phyloP scores from a whole-genome alignment of 2,888 invertebrate species.

The Latrodectus hesperus region DNA sequence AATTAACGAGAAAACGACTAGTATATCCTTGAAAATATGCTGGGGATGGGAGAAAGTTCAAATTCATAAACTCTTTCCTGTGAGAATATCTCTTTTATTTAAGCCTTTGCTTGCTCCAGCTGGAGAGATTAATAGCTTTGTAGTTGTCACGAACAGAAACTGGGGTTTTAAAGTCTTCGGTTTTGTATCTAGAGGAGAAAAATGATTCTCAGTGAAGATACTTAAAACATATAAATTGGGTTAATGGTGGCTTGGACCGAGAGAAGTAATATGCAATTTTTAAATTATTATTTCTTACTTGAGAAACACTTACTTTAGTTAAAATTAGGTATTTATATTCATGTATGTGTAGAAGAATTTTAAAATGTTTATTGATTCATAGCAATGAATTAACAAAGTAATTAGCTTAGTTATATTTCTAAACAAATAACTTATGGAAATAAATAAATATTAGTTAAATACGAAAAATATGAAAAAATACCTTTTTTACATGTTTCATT shows the following conservation, averaged over 20 bases:
- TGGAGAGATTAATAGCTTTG: slow-evolving; percentile 44
- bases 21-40: slow-evolving; percentile 15
- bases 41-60: slow-evolving; percentile 30
- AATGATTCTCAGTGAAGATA: slow-evolving; percentile 18
- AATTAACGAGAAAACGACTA: slow-evolving; percentile 41
- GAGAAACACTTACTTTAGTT: too few species aligned
- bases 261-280: too few species aligned
- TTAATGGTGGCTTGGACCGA: slow-evolving; percentile 17
- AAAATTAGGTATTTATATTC: too few species aligned
- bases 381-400: too few species aligned
- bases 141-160: slow-evolving; percentile 48
- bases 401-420: too few species aligned
- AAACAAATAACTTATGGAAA: too few species aligned
- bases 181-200: slow-evolving; percentile 19
- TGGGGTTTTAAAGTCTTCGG: slow-evolving; percentile 52
- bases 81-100: slow-evolving; percentile 38
- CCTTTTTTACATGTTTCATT: too few species aligned
- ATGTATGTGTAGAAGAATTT: too few species aligned
- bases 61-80: slow-evolving; percentile 54
- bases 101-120: slow-evolving; percentile 12
- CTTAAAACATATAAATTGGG: slow-evolving; percentile 39
- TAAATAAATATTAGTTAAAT: too few species aligned
- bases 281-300: too few species aligned
- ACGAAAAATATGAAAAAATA: too few species aligned
- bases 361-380: too few species aligned